Conservation (phyloP, 2,888 invertebrate genomes). For the Himalopsyche japonica region DNA sequence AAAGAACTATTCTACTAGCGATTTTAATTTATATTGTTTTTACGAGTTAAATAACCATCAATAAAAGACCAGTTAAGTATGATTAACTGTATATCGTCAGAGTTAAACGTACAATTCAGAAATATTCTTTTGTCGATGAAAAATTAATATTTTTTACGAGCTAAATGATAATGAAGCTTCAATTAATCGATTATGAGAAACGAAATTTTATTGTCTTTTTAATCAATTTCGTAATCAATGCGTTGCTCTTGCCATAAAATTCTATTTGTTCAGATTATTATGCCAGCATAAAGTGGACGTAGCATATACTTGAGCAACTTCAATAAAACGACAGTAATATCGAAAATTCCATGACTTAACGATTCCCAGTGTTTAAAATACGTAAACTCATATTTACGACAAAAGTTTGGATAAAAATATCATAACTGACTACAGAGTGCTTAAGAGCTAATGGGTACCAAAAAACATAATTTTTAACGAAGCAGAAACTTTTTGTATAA, state of each 20-base stretch:
- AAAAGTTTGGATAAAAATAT: slow-evolving; percentile 16
- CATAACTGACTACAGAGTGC: background rate
- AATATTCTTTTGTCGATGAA: background rate
- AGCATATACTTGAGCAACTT: background rate
- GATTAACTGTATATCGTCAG: too few relatives aligned
- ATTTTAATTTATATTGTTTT: too few relatives aligned
- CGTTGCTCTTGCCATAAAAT: background rate
- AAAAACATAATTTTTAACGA: background rate
- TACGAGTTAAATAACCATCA: too few relatives aligned
- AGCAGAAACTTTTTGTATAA: too few relatives aligned
- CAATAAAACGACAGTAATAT: background rate
- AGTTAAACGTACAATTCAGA: background rate
- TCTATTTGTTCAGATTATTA: background rate
- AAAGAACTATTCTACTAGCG: too few relatives aligned
- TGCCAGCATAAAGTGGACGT: background rate
- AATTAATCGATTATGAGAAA: background rate
- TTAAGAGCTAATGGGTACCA: background rate
- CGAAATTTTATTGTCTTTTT: background rate
- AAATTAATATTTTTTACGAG: background rate
- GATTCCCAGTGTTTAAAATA: slow-evolving; percentile 14
- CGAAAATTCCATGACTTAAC: slow-evolving; percentile 18
- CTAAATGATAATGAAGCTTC: background rate
- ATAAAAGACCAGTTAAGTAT: too few relatives aligned
- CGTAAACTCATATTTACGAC: slow-evolving; percentile 31
- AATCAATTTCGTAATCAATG: background rate